Conservation (phyloP, 2,113 vertebrate species). For the Podiceps cristatus region DNA sequence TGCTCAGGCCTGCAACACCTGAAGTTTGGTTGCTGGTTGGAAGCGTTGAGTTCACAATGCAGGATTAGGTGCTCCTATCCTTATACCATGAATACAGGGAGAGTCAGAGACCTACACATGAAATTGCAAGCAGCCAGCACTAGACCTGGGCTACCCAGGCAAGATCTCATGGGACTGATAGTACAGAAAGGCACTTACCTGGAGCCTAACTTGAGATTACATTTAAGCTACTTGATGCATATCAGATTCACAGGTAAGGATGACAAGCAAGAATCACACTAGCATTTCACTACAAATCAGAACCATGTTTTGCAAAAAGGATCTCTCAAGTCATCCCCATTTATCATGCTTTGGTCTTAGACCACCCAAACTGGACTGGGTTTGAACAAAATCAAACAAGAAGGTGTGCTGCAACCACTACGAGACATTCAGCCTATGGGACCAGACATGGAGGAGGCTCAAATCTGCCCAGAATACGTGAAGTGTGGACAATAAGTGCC, state of each 20-base stretch:
- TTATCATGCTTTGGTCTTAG: not conserved
- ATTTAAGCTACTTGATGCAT: not conserved
- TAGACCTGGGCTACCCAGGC: not conserved
- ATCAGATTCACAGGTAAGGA: not conserved
- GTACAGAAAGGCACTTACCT: not conserved
- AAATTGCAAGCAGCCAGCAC: not conserved
- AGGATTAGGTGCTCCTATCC: not conserved
- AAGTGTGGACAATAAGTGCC: not conserved
- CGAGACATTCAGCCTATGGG: not conserved
- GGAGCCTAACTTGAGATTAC: not conserved
- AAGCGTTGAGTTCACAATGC: not conserved
- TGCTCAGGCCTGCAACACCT: not conserved
- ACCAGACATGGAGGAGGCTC: not conserved
- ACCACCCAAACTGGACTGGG: not conserved
- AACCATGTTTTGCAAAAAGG: not conserved
- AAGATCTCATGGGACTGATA: not conserved
- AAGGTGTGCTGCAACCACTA: not conserved
- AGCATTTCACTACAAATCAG: not conserved
- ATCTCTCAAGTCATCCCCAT: not conserved
- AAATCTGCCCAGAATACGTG: not conserved
- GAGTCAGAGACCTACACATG: not conserved
- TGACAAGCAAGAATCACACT: not conserved
- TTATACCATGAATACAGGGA: not conserved
- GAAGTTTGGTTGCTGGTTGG: not conserved
- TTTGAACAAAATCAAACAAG: not conserved